Evolutionary conservation across 2,797 vertebrate genomes (phyloP), one percentile per base, ranked within the genome.

Genomic region (Lacerta bilineata): DNA sequence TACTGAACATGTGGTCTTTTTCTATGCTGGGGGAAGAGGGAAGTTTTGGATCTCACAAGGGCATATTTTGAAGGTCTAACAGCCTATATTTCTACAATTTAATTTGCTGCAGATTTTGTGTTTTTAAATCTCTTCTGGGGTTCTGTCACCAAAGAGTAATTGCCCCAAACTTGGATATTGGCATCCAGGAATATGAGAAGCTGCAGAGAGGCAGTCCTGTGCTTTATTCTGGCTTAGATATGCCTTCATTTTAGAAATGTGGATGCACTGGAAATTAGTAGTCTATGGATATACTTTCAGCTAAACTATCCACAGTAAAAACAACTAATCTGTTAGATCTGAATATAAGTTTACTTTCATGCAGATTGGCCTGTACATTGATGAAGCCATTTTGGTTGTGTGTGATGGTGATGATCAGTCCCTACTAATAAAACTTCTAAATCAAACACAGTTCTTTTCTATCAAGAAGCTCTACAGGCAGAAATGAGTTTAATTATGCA

Each of bases 401-500:
- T 27, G 11, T 17, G 43, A 39, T 36, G 3, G 11, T 25, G 3
- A 36, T 39, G 17, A 27, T 27, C 13, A 43, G 55, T 4, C 61
- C n/a, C 20, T 66, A 39, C 39, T 46, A 55, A 20, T 77, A 77
- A 64, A 17, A 85, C 59, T 43, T 85, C 66, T 76, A n/a, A 76
- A 79, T 79, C 76, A 86, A 55, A 79, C 29, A 55, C 1, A 23
- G 55, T 17, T 15, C 55, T 85, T 27, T 39, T 77, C 59, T 46
- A 18, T 69, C 55, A 76, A 77, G n/a, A 76, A 64, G 36, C 72
- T 76, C 41, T 8, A 50, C 39, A 55, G 85, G 68, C 43, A 25
- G 41, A 79, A 86, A 66, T n/a, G 43, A 55, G 69, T 75, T 86
- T 64, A 85, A 76, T 85, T 86, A 86, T 50, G 43, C n/a, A 79